Conservation (phyloP, 2,797 vertebrate genomes). For the Sebastes matsubarae region DNA sequence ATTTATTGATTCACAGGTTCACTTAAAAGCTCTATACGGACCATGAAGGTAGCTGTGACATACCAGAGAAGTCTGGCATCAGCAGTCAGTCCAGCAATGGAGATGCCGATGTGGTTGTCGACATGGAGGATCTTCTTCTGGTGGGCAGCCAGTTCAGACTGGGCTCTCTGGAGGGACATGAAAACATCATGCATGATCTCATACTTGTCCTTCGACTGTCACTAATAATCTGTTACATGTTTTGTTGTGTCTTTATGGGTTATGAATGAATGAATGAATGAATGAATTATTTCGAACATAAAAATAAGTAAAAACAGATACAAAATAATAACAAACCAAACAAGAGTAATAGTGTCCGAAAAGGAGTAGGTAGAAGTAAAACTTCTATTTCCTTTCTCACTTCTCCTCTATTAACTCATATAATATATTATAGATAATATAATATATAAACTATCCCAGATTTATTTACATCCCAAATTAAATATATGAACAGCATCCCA, state of each 20-base stretch:
- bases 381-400: too few relatives aligned
- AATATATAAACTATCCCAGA: too few relatives aligned
- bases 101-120: constrained; percentile 97
- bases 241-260: background rate
- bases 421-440: too few relatives aligned
- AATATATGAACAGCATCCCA: too few relatives aligned
- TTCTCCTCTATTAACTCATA: too few relatives aligned
- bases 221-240: too few relatives aligned
- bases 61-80: constrained; percentile 96
- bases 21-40: background rate
- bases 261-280: background rate
- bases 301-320: too few relatives aligned
- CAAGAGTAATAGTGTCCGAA: too few relatives aligned
- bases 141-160: constrained; percentile 97
- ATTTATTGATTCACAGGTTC: background rate
- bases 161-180: constrained; percentile 87
- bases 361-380: too few relatives aligned
- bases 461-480: too few relatives aligned
- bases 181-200: background rate
- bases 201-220: background rate
- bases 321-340: too few relatives aligned
- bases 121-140: constrained; percentile 99
- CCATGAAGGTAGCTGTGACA: background rate
- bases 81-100: constrained; percentile 96
- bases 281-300: too few relatives aligned